Evolutionary conservation across 2,888 invertebrate genomes (phyloP).

Genomic region (Craniophora ligustri): DNA sequence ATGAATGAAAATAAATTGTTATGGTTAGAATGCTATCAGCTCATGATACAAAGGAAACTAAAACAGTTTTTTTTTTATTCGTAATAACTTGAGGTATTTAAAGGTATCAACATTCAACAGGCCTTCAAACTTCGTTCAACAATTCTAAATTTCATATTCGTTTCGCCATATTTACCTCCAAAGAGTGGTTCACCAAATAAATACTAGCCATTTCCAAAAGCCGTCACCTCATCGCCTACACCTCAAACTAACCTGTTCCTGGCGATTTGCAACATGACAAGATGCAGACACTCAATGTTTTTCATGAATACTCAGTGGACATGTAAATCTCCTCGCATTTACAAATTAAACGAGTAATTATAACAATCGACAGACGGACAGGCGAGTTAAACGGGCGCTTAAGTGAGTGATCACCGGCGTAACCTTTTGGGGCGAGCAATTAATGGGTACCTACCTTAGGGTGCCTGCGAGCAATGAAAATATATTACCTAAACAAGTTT

Average conservation of each 20-base stretch:
- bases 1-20: too few species aligned
- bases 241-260: neutral
- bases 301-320: conserved; percentile 35
- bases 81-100: too few species aligned
- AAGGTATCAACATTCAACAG: too few species aligned
- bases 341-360: conserved; percentile 58
- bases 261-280: neutral
- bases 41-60: too few species aligned
- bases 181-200: neutral
- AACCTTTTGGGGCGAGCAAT: conserved; percentile 44
- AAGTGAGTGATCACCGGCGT: conserved; percentile 51
- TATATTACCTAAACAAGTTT: too few species aligned
- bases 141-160: too few species aligned
- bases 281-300: neutral
- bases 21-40: too few species aligned
- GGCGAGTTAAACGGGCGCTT: conserved; percentile 53
- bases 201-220: neutral
- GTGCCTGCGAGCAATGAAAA: conserved; percentile 25
- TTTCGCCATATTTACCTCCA: too few species aligned
- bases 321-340: conserved; percentile 48
- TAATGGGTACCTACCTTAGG: conserved; percentile 44
- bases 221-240: neutral
- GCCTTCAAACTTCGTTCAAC: too few species aligned
- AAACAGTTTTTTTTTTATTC: too few species aligned
- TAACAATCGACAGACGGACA: conserved; percentile 58